Evolutionary conservation across 2,113 vertebrate genomes (phyloP).

Genomic region (Ivindomyrus marchei): DNA sequence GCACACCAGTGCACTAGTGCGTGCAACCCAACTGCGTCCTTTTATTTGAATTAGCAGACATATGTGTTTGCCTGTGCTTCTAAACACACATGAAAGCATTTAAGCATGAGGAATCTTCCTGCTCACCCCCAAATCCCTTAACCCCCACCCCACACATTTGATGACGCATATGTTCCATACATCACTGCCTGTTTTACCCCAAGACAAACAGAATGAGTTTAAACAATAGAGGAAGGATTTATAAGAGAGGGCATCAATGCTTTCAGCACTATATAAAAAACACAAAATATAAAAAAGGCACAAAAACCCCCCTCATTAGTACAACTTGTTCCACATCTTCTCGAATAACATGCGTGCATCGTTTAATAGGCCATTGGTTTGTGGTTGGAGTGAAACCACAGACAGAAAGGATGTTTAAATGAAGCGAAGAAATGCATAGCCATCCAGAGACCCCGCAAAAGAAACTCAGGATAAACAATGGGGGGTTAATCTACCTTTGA

Average conservation of each 20-base stretch:
- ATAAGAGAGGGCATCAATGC: constrained; percentile 20
- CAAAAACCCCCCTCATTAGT: constrained; percentile 38
- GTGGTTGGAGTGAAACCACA: constrained; percentile 32
- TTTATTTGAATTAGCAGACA: constrained; percentile 47
- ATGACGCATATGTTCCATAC: constrained; percentile 63
- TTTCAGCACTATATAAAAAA: constrained; percentile 43
- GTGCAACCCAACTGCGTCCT: constrained; percentile 46
- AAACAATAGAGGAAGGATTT: constrained; percentile 42
- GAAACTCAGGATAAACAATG: neutral
- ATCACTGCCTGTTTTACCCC: constrained; percentile 55
- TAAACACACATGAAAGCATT: constrained; percentile 59
- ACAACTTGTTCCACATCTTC: constrained; percentile 56
- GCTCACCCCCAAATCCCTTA: neutral
- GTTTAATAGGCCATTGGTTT: constrained; percentile 45
- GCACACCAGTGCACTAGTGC: constrained; percentile 3
- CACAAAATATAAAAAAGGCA: constrained; percentile 32
- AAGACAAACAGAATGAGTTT: constrained; percentile 49
- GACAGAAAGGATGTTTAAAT: constrained; percentile 18
- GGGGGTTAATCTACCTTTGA: neutral
- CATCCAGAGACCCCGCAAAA: neutral
- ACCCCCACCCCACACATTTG: constrained; percentile 23
- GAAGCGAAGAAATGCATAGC: neutral
- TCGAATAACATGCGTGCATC: constrained; percentile 58
- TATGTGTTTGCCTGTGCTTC: constrained; percentile 41
- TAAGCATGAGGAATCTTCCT: constrained; percentile 39